Conservation (phyloP, 2,113 vertebrate genomes). For the Andinoacara biseriatus region DNA sequence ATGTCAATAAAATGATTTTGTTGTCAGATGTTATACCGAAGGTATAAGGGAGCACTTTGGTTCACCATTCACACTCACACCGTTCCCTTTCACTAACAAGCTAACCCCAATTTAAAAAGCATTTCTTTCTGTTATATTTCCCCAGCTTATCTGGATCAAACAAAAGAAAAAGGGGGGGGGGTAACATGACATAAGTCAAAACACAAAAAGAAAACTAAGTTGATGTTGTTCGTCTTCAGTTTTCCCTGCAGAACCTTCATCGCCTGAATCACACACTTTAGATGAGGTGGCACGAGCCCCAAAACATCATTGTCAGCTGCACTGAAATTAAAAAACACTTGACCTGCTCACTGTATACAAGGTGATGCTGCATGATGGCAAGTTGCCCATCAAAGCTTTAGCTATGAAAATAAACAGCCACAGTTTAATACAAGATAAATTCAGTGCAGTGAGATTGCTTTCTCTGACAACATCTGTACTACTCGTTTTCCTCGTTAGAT, state of each 20-base stretch:
- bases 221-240: too few species aligned
- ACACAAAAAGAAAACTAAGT: too few species aligned
- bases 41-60: neutral
- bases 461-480: conserved; percentile 1
- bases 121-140: neutral
- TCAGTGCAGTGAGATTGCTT: neutral
- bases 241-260: neutral
- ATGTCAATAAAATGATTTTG: conserved; percentile 4
- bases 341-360: neutral
- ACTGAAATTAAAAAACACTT: neutral
- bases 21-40: neutral
- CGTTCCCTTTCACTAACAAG: neutral
- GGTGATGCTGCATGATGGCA: neutral
- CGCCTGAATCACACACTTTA: neutral
- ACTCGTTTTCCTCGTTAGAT: neutral
- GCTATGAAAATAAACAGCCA: neutral
- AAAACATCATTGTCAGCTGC: neutral
- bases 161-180: neutral
- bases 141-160: neutral
- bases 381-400: neutral
- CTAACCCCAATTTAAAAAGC: neutral
- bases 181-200: too few species aligned
- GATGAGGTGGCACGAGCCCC: too few species aligned
- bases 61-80: neutral
- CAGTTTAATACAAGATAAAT: neutral